Percentiles rank a stretch among this genome's conserved stretches.
Evolutionary conservation across 2,888 invertebrate species (phyloP).

Genomic region (Erynnis tages): DNA sequence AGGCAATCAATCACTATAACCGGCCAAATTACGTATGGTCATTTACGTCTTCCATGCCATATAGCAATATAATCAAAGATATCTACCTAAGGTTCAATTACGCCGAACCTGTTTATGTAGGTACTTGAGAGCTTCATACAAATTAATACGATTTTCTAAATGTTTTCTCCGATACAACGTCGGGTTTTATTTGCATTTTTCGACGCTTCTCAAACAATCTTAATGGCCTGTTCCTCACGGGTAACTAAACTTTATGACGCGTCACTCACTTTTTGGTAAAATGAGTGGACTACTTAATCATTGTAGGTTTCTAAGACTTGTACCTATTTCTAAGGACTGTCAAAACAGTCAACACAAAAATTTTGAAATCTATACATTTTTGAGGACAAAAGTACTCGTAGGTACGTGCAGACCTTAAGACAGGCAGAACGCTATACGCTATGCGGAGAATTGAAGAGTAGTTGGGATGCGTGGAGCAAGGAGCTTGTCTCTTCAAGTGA

Average conservation of each 20-base stretch:
- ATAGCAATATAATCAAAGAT: conserved; percentile 1
- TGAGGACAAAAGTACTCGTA: too few relatives aligned
- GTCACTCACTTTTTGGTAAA: neutral
- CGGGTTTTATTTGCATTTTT: conserved; percentile 1
- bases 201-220: conserved; percentile 1
- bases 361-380: too few relatives aligned
- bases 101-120: neutral
- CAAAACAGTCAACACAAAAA: too few relatives aligned
- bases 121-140: neutral
- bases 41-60: neutral
- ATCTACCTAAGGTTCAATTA: conserved; percentile 2
- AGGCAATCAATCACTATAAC: too few relatives aligned
- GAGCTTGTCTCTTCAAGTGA: too few relatives aligned
- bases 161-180: conserved; percentile 1
- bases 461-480: too few relatives aligned
- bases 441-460: too few relatives aligned
- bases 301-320: too few relatives aligned
- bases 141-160: conserved; percentile 3
- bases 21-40: too few relatives aligned
- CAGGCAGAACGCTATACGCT: too few relatives aligned
- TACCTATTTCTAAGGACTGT: too few relatives aligned
- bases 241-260: conserved; percentile 10
- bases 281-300: conserved; percentile 6
- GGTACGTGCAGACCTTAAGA: too few relatives aligned
- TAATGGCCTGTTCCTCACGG: conserved; percentile 5